Evolutionary conservation across 1,140 invertebrate species (phyloP), one percentile per base, ranked within the genome.

Genomic region (Dendrolimus kikuchii): DNA sequence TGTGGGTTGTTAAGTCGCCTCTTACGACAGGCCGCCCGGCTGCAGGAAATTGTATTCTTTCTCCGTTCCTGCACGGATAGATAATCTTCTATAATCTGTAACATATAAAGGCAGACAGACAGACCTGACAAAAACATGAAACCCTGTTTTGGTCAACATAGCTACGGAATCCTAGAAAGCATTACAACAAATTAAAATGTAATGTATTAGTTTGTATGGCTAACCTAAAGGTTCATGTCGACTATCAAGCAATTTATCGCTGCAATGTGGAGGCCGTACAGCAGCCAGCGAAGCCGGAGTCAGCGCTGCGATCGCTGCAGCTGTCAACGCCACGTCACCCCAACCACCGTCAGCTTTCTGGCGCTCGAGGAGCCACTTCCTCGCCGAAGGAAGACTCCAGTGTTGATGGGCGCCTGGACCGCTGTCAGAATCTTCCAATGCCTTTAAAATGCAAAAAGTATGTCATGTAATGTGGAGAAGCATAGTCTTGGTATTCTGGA

Each of bases 291-390:
- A 91, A 39, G 91, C 90, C 37, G 91, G 89, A 7, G 91, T 89
- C 2, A 95, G 79, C 0, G 93, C 94, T 0, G 93, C 93, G 5
- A 95, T 83, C 4, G 95, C 89, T 5, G 93, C 93, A 60, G 93
- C 92, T 0, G 94, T 96, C 5, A 90, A 88, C 0, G 91, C 90
- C 5, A 94, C 89, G 55, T 92, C 91, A 9, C 90, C 92, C 86
- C 95, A 96, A 0, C 93, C 93, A 5, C 95, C 95, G 66, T 95
- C 93, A 2, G 89, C 75, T 36, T 89, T 88, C 81, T 96, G 95
- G 9, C 92, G 89, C 52, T 89, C 89, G n/a, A 92, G 85, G 5
- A 96, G 86, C 89, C 92, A 95, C 8, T 89, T 81, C 5, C 93
- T 87, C 2, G 94, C 94, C 0, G 92, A 91, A 0, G 93, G 92